These are phyloP conservation scores for Erythrocercus mccallii DNA, from an alignment of 2,113 vertebrate genomes.

Conservation along the genomic window DNA sequence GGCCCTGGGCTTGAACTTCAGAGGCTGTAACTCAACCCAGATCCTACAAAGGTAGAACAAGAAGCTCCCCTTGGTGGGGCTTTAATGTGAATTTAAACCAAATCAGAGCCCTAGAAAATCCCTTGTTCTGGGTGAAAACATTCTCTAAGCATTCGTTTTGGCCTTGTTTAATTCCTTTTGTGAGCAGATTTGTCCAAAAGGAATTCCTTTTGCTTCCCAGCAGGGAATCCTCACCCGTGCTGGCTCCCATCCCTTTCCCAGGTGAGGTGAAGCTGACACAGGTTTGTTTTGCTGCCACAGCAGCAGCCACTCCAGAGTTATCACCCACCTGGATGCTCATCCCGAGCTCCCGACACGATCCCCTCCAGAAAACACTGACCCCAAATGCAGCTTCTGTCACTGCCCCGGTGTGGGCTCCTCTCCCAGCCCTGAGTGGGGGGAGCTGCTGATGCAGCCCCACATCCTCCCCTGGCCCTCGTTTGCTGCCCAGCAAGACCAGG, in stretches of 20 bases:
- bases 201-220: background rate
- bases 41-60: background rate
- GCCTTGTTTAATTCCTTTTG: background rate
- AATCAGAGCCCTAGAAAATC: background rate
- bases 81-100: background rate
- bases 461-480: background rate
- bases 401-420: background rate
- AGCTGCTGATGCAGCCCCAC: background rate
- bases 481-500: rapidly evolving
- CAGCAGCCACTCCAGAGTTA: background rate
- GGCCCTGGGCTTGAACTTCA: background rate
- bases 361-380: rapidly evolving
- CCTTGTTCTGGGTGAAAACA: background rate
- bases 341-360: rapidly evolving
- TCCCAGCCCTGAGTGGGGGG: background rate
- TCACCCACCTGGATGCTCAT: rapidly evolving
- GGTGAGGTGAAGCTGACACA: background rate
- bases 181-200: background rate
- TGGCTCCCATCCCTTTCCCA: background rate
- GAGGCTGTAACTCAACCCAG: background rate
- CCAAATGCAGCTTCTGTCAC: rapidly evolving
- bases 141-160: background rate
- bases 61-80: background rate
- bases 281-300: background rate
- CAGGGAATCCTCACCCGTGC: rapidly evolving